Percentiles rank a stretch among this genome's conserved stretches.
phyloP scores from a whole-genome alignment of 2,797 vertebrate genomes.

The Mormyrus proboscirostris region DNA sequence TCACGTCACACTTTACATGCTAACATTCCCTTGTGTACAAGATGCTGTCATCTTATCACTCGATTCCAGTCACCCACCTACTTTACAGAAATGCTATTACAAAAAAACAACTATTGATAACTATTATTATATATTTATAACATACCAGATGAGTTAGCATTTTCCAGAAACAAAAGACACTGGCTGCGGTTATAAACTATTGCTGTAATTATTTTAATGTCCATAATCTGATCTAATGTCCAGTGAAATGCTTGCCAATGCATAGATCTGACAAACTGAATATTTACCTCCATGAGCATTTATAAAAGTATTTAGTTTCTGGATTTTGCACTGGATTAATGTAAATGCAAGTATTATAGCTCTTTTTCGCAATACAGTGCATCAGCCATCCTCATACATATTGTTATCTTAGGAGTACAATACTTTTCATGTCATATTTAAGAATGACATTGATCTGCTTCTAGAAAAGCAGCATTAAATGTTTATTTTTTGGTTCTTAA shows the following conservation, averaged over 20 bases:
- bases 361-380: background rate
- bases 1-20: background rate
- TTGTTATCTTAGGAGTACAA: background rate
- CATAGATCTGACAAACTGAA: background rate
- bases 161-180: background rate
- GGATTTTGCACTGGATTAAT: background rate
- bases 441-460: background rate
- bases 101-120: background rate
- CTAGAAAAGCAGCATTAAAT: background rate
- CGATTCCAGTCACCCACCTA: background rate
- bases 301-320: background rate
- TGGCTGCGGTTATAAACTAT: background rate
- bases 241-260: background rate
- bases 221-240: background rate
- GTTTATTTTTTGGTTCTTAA: background rate
- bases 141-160: background rate
- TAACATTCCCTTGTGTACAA: background rate
- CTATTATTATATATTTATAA: background rate
- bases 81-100: background rate
- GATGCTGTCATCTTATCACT: background rate
- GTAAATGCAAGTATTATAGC: background rate
- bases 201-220: background rate
- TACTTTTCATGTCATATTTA: background rate
- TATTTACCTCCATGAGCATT: background rate
- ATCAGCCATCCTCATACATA: background rate